Base-by-base conservation (phyloP, 2,888 invertebrate species). In the Cheilosia soror region DNA sequence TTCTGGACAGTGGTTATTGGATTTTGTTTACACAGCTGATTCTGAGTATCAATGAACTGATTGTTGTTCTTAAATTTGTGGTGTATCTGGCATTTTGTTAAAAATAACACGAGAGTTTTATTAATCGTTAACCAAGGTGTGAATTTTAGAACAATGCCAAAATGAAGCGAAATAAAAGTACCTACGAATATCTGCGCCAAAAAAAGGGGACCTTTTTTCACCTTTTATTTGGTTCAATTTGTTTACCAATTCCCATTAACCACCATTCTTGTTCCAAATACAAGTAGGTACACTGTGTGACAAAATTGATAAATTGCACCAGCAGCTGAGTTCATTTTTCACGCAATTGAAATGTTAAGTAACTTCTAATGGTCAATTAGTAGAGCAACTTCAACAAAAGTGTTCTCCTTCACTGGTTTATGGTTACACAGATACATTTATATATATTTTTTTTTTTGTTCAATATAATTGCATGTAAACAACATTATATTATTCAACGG, bases 301-400 rank as follows among this genome's bases (percentile, higher is more conserved):
- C 13, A 11, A 27, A 25, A 27, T 27, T 42, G 9, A 62, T 72
- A 31, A 51, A 72, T 63, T 55, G 25, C 55, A n/a, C 20, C 25
- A 51, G 25, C 25, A 29, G 37, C 4, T 37, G 49, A 51, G 47
- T 76, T 20, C 20, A 33, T 76, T 55, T 51, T 60, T 42, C 68
- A 68, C 68, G 53, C 62, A 66, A 68, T 68, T 44, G 3, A 53
- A 68, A 68, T 47, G 15, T 57, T 31, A 66, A 49, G 5, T 40
- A 15, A 20, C 63, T 65, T 51, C 76, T 58, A 37, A 11, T 37
- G 37, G 11, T 37, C 66, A 76, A 66, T 66, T 76, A 76, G 58
- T 29, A 25, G 33, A 33, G 42, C 44, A 37, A 11, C 11, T 37
- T 4, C 4, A 37, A 37, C 4, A 37, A 55, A 55, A 15, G 73